Conservation (phyloP, 2,888 invertebrate genomes). For the Imbricaverruca yamaguchii region DNA sequence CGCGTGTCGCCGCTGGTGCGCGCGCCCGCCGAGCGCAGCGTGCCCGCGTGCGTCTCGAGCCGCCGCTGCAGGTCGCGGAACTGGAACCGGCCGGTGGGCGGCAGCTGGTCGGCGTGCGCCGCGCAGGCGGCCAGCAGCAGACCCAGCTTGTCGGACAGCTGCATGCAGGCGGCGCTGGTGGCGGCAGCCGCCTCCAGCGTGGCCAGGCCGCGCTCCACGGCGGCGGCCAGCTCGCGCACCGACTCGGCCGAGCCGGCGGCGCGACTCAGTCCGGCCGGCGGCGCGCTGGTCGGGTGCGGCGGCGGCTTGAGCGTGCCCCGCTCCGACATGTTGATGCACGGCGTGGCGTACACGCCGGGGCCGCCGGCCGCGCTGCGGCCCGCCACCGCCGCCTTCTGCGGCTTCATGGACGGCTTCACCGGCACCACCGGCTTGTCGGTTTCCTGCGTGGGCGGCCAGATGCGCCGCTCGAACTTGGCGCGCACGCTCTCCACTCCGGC, state of each 20-base stretch:
- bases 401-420: constrained; percentile 56
- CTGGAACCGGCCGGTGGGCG: constrained; percentile 80
- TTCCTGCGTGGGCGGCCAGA: constrained; percentile 42
- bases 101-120: constrained; percentile 72
- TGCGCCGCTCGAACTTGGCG: constrained; percentile 42
- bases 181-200: constrained; percentile 34
- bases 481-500: constrained; percentile 29
- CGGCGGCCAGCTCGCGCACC: constrained; percentile 34
- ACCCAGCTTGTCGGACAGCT: constrained; percentile 68
- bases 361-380: constrained; percentile 40
- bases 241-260: constrained; percentile 44
- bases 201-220: constrained; percentile 34
- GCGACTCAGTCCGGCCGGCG: constrained; percentile 50
- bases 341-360: constrained; percentile 39
- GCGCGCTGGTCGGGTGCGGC: constrained; percentile 52
- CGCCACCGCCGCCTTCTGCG: constrained; percentile 47
- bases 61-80: constrained; percentile 66
- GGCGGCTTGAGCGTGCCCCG: constrained; percentile 35
- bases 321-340: constrained; percentile 33
- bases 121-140: constrained; percentile 73
- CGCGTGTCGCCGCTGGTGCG: constrained; percentile 61
- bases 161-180: constrained; percentile 58
- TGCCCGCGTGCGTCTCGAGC: constrained; percentile 60
- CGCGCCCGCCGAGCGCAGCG: constrained; percentile 59
- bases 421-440: constrained; percentile 61